phyloP scores from a whole-genome alignment of 2,113 vertebrate genomes.

The Isurus oxyrinchus region DNA sequence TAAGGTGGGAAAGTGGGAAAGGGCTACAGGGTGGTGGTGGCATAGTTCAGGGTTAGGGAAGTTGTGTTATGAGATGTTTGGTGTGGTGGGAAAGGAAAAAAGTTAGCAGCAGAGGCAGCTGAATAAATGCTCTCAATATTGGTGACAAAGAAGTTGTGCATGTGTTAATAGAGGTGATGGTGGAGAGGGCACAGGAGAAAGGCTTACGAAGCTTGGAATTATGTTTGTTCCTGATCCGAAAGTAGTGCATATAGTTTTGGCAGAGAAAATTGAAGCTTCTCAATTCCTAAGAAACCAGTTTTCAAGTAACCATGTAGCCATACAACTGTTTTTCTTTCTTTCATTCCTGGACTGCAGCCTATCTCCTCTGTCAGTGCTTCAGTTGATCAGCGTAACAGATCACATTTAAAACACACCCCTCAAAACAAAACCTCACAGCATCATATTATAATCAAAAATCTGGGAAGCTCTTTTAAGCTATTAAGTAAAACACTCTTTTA shows the following conservation, averaged over 20 bases:
- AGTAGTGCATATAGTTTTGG: not conserved
- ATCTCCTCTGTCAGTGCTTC: too few species aligned
- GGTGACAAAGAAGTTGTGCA: not conserved
- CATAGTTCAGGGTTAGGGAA: not conserved
- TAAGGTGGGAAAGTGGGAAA: not conserved
- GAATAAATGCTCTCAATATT: not conserved
- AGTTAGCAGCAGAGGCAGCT: not conserved
- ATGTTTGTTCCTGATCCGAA: not conserved
- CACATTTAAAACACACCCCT: too few species aligned
- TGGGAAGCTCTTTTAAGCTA: not conserved
- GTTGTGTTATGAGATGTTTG: not conserved
- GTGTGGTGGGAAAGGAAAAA: not conserved
- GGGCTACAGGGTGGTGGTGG: too few species aligned
- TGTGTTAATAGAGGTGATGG: not conserved
- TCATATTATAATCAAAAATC: not conserved
- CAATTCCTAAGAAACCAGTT: too few species aligned
- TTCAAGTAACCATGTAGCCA: too few species aligned
- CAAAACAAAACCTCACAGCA: not conserved
- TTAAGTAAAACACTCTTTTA: not conserved
- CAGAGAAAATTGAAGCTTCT: too few species aligned
- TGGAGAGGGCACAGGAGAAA: not conserved
- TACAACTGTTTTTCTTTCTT: too few species aligned
- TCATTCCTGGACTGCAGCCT: too few species aligned
- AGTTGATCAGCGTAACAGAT: too few species aligned
- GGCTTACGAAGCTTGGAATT: not conserved